Base-by-base conservation (phyloP, 2,888 invertebrate genomes). In the Sesamia inferens region DNA sequence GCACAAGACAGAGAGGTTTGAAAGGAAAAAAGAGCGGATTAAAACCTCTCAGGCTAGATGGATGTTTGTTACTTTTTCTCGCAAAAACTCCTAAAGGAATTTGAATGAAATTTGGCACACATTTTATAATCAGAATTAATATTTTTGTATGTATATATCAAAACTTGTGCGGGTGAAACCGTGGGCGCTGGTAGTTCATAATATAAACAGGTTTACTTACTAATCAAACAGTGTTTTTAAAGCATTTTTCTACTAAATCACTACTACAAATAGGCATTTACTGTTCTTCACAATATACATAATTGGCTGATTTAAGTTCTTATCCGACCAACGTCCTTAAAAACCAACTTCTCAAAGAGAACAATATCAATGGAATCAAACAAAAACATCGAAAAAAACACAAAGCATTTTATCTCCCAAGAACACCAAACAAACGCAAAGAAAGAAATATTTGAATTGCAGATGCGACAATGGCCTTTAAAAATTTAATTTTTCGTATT, bases 371-470 rank as follows among this genome's bases (percentile, higher is more conserved):
- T 79, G 75, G 19, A 75, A 84, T 86, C 80, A 85, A 84, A 84
- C 74, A 72, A 71, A 68, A 77, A 75, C 68, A 79, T 66, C 67
- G 5, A n/a, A 74, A 81, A 80, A 81, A 80, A 81, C 84, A 84
- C 75, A 79, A 84, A 87, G 83, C 78, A 73, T 81, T 74, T 82
- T 87, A 83, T 87, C 83, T 82, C 31, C 59, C 68, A 79, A 82
- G 76, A 78, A 75, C 74, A 61, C 61, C 75, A 79, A 51, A 86
- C 79, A 86, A 83, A 81, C 70, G 73, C 48, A 63, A 64, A 80
- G 78, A 85, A 87, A 74, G 82, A 76, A 68, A 65, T 77, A 82
- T 87, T 87, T 81, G 87, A 87, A 87, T 85, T 87, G 83, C 81
- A 83, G 83, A 86, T 86, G 68, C 74, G 73, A 87, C 77, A 85